Percentiles rank a stretch among this genome's conserved stretches.
These are phyloP conservation scores for Urocitellus parryii DNA, from an alignment of 2,113 vertebrate genomes.

Conservation along the genomic window DNA sequence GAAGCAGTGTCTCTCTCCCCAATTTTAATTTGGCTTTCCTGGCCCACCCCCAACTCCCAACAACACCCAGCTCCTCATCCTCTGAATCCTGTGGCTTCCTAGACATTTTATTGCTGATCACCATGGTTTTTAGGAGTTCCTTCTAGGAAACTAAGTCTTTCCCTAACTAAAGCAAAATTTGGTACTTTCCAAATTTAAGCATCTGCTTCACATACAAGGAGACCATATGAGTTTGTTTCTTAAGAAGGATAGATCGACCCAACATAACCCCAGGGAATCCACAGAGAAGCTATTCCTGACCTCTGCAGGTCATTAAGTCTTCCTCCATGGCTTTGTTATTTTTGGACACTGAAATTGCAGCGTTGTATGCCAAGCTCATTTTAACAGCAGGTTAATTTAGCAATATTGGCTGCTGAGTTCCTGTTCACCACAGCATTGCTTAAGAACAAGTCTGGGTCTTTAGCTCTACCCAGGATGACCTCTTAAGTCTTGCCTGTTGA, in stretches of 20 bases:
- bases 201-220: neutral
- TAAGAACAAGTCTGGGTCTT: constrained; percentile 44
- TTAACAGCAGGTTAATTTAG: constrained; percentile 59
- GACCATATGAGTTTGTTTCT: neutral
- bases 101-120: neutral
- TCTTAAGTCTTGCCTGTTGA: neutral
- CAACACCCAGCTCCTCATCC: neutral
- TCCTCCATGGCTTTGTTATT: constrained; percentile 29
- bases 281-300: constrained; percentile 1
- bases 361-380: neutral
- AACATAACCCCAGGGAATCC: neutral
- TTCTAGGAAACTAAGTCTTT: neutral
- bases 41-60: fast-evolving
- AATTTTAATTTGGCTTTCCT: neutral
- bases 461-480: neutral
- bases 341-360: constrained; percentile 45
- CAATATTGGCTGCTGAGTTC: neutral
- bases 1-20: neutral
- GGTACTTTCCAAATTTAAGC: neutral
- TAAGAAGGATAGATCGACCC: neutral
- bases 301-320: neutral
- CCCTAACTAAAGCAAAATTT: neutral
- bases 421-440: neutral
- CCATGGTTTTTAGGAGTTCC: neutral
- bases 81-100: neutral